Base-by-base conservation (phyloP, 2,888 invertebrate genomes). In the Melieria picta region DNA sequence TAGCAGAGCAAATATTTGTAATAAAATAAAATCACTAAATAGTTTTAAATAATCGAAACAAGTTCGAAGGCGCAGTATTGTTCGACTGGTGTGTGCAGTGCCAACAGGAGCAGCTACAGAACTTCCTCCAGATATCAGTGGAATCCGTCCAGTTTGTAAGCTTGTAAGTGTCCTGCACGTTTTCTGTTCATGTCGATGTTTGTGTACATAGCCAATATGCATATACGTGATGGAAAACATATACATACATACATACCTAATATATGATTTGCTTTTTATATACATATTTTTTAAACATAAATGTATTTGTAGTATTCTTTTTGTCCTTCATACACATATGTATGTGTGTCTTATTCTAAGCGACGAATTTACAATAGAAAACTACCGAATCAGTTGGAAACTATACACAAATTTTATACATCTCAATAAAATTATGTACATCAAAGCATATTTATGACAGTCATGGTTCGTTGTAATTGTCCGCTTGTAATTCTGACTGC, bases 71-170 rank as follows among this genome's bases (percentile, higher is more conserved):
- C 11, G 6, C 5, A 52, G 11, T n/a, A 52, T 6, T 7, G 13
- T 52, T 52, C 5, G 11, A 50, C 50, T 52, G 13, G 11, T 52
- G 52, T 7, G 5, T n/a, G 30, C 30, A 30, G 30, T 30, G 30
- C 30, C 30, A 30, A 30, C 30, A 30, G 30, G 30, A 30, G 30
- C 30, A 50, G 16, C 52, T 70, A 16, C 46, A 16, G 58, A 52
- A 68, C 63, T 69, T 65, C 71, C 71, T 66, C 73, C n/a, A 55
- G 58, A 71, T 78, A 80, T 84, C 85, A 85, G 84, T 82, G 78
- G 78, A 79, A 83, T 81, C 84, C 84, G 84, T 84, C 84, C 84
- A 84, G 80, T 82, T 76, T 52, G 30, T 55, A 64, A 55, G 45
- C 55, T 10, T 16, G 30, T 57, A 13, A 16, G 48, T 48, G 52